Evolutionary conservation across 1,140 invertebrate genomes (phyloP), one percentile per base, ranked within the genome.

Genomic region (Magallana ariakensis): DNA sequence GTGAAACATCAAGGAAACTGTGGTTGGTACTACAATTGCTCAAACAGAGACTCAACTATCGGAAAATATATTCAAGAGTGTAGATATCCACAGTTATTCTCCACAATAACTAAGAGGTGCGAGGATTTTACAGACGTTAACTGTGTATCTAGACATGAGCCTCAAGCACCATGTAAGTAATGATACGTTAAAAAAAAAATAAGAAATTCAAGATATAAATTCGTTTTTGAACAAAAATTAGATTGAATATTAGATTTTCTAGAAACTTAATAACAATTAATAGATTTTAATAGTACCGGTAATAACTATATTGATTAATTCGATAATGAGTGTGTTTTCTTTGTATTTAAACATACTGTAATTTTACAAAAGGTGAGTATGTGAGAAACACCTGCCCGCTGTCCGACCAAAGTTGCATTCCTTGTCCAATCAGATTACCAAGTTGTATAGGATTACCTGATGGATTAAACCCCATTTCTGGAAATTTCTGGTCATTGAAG

Each of bases 81-180:
- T 87, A 87, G 89, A 9, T 93, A 92, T 57, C 93, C 93, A 0
- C 89, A 93, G 26, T 88, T 93, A 10, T 93, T 92, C 87, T 91
- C 92, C 60, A 57, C 80, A 7, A 70, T 86, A 7, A 89, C 90
- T 0, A 26, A 83, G 0, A 88, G 80, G 7, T 93, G 93, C 87
- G 83, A 90, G 58, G 85, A 89, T n/a, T 93, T 91, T 87, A 89
- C 86, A 60, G 90, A 92, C 70, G 92, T 93, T 3, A 57, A 89
- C 10, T 93, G 93, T 90, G 85, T 86, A 26, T 58, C 58, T 54
- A 86, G 89, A 56, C 91, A 91, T 83, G 89, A 91, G 86, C 91
- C 92, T 5, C 91, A 91, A 33, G 91, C 92, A 13, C 92, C 91
- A 53, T 93, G 92, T 93, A 90, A 91, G 92, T 91, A 80, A 75